These are phyloP conservation scores for Apodemia zela DNA, from an alignment of 2,888 invertebrate genomes.

Conservation along the genomic window DNA sequence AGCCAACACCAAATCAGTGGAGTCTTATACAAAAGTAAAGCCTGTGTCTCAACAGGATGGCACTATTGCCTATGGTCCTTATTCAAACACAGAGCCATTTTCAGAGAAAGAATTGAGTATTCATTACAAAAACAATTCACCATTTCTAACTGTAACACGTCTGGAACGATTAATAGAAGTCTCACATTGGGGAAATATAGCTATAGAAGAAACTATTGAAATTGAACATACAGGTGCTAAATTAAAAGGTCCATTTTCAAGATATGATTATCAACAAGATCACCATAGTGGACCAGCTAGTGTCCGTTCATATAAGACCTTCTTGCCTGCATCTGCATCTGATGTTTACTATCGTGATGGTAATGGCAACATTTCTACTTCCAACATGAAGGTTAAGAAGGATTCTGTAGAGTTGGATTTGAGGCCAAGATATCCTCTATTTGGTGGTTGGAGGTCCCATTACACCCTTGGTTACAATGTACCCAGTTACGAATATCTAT, in stretches of 20 bases:
- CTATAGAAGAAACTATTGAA: slow-evolving; percentile 96
- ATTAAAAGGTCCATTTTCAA: slow-evolving; percentile 96
- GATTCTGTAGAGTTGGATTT: slow-evolving; percentile 97
- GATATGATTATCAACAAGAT: slow-evolving; percentile 98
- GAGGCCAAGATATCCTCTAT: slow-evolving; percentile 97
- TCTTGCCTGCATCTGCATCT: slow-evolving; percentile 91
- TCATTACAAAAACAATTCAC: slow-evolving; percentile 97
- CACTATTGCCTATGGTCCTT: slow-evolving; percentile 94
- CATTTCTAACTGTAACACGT: slow-evolving; percentile 95
- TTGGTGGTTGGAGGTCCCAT: slow-evolving; percentile 99
- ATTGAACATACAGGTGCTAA: slow-evolving; percentile 95
- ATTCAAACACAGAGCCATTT: slow-evolving; percentile 84
- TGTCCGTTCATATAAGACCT: slow-evolving; percentile 94
- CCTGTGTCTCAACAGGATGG: slow-evolving; percentile 90
- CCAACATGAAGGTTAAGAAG: slow-evolving; percentile 91
- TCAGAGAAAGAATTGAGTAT: slow-evolving; percentile 84
- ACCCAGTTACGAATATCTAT: slow-evolving; percentile 97
- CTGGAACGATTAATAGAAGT: slow-evolving; percentile 95
- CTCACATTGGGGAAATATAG: slow-evolving; percentile 99
- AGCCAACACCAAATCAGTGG: slow-evolving; percentile 88
- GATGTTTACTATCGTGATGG: slow-evolving; percentile 98
- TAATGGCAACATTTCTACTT: slow-evolving; percentile 99
- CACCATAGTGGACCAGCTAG: slow-evolving; percentile 92
- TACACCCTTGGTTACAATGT: slow-evolving; percentile 98
- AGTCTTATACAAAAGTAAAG: slow-evolving; percentile 90